Evolutionary conservation across 2,888 invertebrate genomes (phyloP), one percentile per base, ranked within the genome.

Genomic region (Megamerina dolium): DNA sequence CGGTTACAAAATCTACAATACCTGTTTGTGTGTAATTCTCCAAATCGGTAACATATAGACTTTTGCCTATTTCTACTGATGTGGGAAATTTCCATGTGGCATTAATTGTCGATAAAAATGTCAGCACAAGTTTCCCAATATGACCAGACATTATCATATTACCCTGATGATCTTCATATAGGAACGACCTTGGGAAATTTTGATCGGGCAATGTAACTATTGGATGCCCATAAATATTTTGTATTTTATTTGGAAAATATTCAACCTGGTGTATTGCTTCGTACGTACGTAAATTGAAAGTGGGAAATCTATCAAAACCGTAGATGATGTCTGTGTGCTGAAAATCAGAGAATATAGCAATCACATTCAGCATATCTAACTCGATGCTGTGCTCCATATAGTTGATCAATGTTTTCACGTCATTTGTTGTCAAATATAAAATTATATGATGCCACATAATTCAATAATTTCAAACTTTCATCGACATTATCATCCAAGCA

Each of bases 81-180:
- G 6, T 8, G 6, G 23, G 23, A 10, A 23, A 23, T 23, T 23
- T 10, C 8, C 6, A 12, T 1, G 54, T 52, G 1, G 54, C 61
- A 40, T 60, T 61, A 1, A 54, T 10, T 0, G 50, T 50, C 5
- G 39, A 5, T 3, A 40, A 54, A 26, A 56, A 61, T 2, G 40
- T 36, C 4, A 21, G 43, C 1, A 59, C 12, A 23, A 59, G 13
- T 5, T 43, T 46, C 0, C 50, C 49, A 8, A 50, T 48, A 19
- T 45, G 57, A 3, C 61, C 61, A 0, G 19, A n/a, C 26, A 56
- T 37, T 5, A 42, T 29, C 1, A 40, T 1, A n/a, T 52, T 4
- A 0, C 53, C 56, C 0, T 13, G 46, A 1, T 6, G 4, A 1
- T 34, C 26, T 10, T 53, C 41, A 0, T 50, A 55, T 2, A 50